Evolutionary conservation across 1,140 invertebrate genomes (phyloP).

Genomic region (Cotesia glomerata): DNA sequence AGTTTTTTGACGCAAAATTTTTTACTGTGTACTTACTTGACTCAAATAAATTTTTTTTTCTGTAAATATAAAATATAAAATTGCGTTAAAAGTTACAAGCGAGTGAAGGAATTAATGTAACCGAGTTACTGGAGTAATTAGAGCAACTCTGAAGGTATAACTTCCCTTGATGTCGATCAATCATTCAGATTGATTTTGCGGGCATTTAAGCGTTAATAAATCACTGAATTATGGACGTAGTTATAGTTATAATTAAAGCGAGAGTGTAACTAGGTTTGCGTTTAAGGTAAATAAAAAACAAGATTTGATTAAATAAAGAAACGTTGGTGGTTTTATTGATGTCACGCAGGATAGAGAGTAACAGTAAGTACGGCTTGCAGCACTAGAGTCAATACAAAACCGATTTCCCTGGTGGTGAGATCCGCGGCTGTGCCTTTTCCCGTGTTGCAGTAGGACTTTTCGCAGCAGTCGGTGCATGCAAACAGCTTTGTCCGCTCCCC

Average conservation of each 20-base stretch:
- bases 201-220: background rate
- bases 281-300: background rate
- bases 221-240: background rate
- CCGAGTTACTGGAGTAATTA: too few relatives aligned
- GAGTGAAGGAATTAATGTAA: too few relatives aligned
- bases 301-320: background rate
- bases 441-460: slow-evolving; percentile 77
- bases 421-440: slow-evolving; percentile 65
- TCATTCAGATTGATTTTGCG: background rate
- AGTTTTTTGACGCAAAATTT: too few relatives aligned
- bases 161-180: background rate
- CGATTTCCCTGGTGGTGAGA: slow-evolving; percentile 46
- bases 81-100: too few relatives aligned
- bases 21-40: too few relatives aligned
- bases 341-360: slow-evolving; percentile 56
- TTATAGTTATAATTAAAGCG: background rate
- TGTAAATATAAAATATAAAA: too few relatives aligned
- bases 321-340: slow-evolving; percentile 25
- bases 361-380: slow-evolving; percentile 54
- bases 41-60: too few relatives aligned
- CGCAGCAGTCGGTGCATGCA: slow-evolving; percentile 83
- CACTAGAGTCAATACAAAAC: slow-evolving; percentile 51
- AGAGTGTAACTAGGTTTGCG: too few relatives aligned
- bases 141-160: too few relatives aligned
- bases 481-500: slow-evolving; percentile 85